Base-by-base conservation (phyloP, 1,140 invertebrate genomes). In the Aphelenchoides avenae region DNA sequence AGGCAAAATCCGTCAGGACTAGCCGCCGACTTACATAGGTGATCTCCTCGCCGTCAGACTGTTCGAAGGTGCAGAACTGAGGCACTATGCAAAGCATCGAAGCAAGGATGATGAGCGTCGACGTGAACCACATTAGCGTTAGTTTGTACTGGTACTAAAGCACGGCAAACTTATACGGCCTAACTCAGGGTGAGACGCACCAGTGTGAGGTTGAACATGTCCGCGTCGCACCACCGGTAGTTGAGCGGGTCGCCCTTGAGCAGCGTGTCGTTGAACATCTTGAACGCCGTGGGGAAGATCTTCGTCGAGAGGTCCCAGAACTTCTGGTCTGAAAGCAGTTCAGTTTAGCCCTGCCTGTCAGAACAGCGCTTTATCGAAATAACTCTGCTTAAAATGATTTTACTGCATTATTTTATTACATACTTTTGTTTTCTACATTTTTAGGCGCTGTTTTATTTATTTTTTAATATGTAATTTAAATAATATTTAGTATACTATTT, bases 311-410 rank as follows among this genome's bases (percentile, higher is more conserved):
- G 43, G 26, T 29, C 9, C 58, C 58, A 61, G 30, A 61, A 61
- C 27, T 47, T 66, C 40, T 61, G 58, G 22, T 61, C 58, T 62
- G 41, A 64, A 62, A n/a, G 13, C n/a, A n/a, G n/a, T n/a, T n/a
- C n/a, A n/a, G n/a, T n/a, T n/a, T n/a, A n/a, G n/a, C n/a, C n/a
- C n/a, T n/a, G n/a, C n/a, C n/a, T n/a, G n/a, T n/a, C n/a, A n/a
- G n/a, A n/a, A n/a, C n/a, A n/a, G n/a, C n/a, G n/a, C n/a, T n/a
- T n/a, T n/a, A n/a, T n/a, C n/a, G n/a, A n/a, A n/a, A n/a, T n/a
- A n/a, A n/a, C n/a, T n/a, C n/a, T n/a, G n/a, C n/a, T n/a, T n/a
- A n/a, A n/a, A n/a, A n/a, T n/a, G n/a, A n/a, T n/a, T n/a, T n/a
- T n/a, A n/a, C n/a, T n/a, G n/a, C n/a, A n/a, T n/a, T n/a, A n/a